These are phyloP conservation scores for Stictonetta naevosa DNA, from an alignment of 2,113 vertebrate species.

Conservation along the genomic window DNA sequence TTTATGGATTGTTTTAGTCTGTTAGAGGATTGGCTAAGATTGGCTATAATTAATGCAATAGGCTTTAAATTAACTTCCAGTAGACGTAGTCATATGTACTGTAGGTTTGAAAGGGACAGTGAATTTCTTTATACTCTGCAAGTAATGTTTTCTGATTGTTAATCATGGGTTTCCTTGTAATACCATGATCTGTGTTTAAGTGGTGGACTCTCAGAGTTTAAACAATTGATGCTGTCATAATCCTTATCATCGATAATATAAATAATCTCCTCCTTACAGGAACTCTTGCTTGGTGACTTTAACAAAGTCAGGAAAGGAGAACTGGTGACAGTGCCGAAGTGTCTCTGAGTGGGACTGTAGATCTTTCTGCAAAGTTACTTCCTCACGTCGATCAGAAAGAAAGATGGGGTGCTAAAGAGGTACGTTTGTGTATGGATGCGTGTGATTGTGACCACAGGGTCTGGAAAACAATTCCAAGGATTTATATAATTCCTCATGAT, in stretches of 20 bases:
- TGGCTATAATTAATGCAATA: neutral
- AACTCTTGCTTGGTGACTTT: neutral
- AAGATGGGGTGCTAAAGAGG: neutral
- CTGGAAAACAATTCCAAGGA: neutral
- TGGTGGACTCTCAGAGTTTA: neutral
- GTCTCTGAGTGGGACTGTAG: neutral
- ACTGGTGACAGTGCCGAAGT: neutral
- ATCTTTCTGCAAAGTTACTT: neutral
- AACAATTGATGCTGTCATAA: neutral
- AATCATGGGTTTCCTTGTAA: neutral
- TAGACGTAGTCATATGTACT: neutral
- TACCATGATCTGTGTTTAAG: neutral
- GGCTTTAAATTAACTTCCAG: neutral
- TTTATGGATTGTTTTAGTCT: neutral
- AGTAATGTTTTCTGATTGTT: neutral
- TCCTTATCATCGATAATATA: neutral
- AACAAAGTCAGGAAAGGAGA: neutral
- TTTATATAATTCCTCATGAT: neutral
- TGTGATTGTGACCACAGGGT: fast-evolving
- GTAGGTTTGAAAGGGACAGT: neutral
- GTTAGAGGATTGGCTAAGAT: neutral
- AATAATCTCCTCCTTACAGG: neutral
- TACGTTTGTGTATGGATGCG: neutral
- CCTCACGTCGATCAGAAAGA: neutral
- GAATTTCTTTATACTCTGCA: neutral